These are phyloP conservation scores for Nipponia nippon DNA, from an alignment of 2,113 vertebrate genomes.

Conservation along the genomic window DNA sequence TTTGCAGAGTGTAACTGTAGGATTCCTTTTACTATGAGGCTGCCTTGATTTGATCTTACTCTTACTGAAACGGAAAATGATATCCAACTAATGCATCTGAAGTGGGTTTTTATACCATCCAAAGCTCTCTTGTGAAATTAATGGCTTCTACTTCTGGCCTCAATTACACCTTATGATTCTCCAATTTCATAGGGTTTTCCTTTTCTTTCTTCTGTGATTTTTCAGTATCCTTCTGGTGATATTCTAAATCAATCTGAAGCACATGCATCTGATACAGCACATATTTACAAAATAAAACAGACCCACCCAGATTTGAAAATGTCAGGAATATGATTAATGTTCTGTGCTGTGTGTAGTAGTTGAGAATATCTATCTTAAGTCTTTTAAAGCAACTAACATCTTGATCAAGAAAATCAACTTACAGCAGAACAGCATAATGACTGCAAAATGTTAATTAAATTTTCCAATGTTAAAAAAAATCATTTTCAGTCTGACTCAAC, in stretches of 20 bases:
- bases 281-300: constrained; percentile 5
- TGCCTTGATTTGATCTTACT: constrained; percentile 61
- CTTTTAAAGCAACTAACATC: constrained; percentile 27
- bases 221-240: neutral
- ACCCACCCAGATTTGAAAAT: neutral
- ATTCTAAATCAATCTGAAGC: neutral
- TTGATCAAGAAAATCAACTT: constrained; percentile 46
- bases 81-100: constrained; percentile 58
- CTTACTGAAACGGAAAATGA: constrained; percentile 47
- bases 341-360: neutral
- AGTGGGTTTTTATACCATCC: constrained; percentile 47
- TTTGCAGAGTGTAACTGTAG: constrained; percentile 53
- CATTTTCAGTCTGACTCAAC: constrained; percentile 4
- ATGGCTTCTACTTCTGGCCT: constrained; percentile 48
- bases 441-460: constrained; percentile 50
- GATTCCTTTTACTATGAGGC: constrained; percentile 40
- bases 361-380: neutral
- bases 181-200: neutral
- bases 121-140: constrained; percentile 56
- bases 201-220: constrained; percentile 20
- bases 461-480: constrained; percentile 19
- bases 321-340: constrained; percentile 1
- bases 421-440: neutral
- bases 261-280: neutral
- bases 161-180: constrained; percentile 19